phyloP scores from a whole-genome alignment of 2,113 vertebrate species.

The Gymnobelideus leadbeateri region DNA sequence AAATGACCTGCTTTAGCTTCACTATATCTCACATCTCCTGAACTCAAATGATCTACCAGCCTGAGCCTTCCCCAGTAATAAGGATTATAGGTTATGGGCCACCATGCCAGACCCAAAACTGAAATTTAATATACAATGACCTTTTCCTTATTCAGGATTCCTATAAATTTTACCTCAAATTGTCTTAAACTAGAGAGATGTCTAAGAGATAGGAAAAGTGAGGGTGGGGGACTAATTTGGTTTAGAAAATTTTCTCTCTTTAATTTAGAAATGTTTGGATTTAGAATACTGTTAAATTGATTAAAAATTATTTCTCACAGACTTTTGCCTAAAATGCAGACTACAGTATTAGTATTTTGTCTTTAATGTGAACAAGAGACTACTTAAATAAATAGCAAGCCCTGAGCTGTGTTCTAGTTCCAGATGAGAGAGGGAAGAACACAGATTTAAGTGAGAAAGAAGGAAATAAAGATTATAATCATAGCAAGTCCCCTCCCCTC shows the following conservation, averaged over 20 bases:
- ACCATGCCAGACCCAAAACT: neutral
- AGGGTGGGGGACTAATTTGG: neutral
- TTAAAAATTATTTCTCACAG: neutral
- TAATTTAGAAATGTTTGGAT: neutral
- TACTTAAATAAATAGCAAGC: neutral
- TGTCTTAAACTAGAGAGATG: neutral
- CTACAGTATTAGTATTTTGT: neutral
- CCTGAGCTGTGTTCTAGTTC: neutral
- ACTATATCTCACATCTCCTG: neutral
- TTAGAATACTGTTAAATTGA: neutral
- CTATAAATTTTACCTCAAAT: neutral
- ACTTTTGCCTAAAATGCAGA: neutral
- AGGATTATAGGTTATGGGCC: neutral
- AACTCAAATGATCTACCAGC: neutral
- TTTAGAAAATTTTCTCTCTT: neutral
- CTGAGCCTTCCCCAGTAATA: neutral
- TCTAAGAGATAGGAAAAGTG: neutral
- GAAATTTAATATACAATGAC: neutral
- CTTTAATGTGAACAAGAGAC: neutral
- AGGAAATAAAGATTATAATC: neutral
- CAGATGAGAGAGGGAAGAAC: neutral
- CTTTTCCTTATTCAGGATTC: neutral
- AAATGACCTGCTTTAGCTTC: neutral
- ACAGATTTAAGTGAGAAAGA: neutral
- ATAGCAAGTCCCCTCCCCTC: neutral